These are phyloP conservation scores for Danio albolineatus DNA, from an alignment of 2,797 vertebrate species.

Conservation along the genomic window DNA sequence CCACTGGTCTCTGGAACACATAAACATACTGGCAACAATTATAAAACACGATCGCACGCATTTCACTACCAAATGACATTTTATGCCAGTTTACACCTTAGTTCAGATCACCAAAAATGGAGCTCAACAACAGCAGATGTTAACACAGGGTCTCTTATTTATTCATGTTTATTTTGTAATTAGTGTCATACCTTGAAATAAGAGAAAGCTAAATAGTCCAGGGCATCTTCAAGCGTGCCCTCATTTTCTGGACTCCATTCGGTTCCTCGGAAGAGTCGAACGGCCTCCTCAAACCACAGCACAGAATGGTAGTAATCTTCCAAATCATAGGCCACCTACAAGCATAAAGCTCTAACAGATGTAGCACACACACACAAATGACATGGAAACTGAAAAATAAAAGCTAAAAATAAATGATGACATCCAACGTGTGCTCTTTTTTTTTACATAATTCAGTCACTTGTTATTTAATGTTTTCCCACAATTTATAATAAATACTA, in stretches of 20 bases:
- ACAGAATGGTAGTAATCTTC: constrained; percentile 94
- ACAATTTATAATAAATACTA: background rate
- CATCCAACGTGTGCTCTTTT: background rate
- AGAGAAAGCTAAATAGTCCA: constrained; percentile 94
- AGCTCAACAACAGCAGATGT: background rate
- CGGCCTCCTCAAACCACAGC: constrained; percentile 91
- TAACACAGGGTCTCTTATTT: background rate
- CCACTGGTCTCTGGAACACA: background rate
- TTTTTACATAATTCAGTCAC: background rate
- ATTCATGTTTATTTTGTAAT: background rate
- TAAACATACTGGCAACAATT: background rate
- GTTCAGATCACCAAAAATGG: background rate
- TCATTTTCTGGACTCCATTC: constrained; percentile 86
- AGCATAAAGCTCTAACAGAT: background rate
- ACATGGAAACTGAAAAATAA: background rate
- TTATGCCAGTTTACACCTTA: too few species aligned
- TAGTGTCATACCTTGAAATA: constrained; percentile 85
- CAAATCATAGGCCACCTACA: constrained; percentile 90
- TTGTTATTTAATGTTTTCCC: background rate
- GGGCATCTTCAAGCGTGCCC: constrained; percentile 87
- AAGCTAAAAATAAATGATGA: background rate
- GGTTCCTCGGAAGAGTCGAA: constrained; percentile 83
- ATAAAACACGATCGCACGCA: background rate
- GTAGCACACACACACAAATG: background rate
- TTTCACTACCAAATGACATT: background rate